Conservation (phyloP, 2,797 vertebrate species). For the Oryzias dopingdopingensis region DNA sequence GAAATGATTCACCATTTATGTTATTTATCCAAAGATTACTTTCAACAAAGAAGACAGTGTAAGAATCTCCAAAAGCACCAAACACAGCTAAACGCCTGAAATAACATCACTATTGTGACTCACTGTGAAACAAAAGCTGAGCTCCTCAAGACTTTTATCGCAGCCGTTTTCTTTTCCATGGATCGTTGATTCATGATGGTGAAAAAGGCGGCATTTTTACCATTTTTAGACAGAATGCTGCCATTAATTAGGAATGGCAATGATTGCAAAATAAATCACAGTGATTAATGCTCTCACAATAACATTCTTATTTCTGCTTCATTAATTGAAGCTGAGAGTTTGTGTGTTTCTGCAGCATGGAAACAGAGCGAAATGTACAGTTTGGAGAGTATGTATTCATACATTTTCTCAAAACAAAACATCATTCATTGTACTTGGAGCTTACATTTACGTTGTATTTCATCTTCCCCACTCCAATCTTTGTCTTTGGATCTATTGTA, state of each 20-base stretch:
- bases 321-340: slow-evolving; percentile 19
- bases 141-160: slow-evolving; percentile 11
- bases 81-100: slow-evolving; percentile 43
- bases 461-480: no score
- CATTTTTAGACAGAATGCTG: slow-evolving; percentile 36
- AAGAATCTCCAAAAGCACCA: slow-evolving; percentile 12
- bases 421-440: no score
- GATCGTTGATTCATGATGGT: slow-evolving; percentile 7
- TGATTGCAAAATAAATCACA: slow-evolving; percentile 47
- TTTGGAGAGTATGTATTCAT: no score
- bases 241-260: slow-evolving; percentile 37
- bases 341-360: not conserved
- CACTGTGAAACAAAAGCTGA: slow-evolving; percentile 26
- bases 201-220: slow-evolving; percentile 19
- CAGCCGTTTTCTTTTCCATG: slow-evolving; percentile 11
- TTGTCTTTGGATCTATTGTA: no score
- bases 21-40: slow-evolving; percentile 19
- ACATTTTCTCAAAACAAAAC: no score
- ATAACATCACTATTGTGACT: slow-evolving; percentile 41
- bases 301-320: slow-evolving; percentile 16
- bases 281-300: slow-evolving; percentile 28
- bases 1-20: slow-evolving; percentile 15
- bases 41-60: slow-evolving; percentile 27
- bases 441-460: no score
- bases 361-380: not conserved